Evolutionary conservation across 1,140 invertebrate genomes (phyloP).

Genomic region (Brachionus koreanus): DNA sequence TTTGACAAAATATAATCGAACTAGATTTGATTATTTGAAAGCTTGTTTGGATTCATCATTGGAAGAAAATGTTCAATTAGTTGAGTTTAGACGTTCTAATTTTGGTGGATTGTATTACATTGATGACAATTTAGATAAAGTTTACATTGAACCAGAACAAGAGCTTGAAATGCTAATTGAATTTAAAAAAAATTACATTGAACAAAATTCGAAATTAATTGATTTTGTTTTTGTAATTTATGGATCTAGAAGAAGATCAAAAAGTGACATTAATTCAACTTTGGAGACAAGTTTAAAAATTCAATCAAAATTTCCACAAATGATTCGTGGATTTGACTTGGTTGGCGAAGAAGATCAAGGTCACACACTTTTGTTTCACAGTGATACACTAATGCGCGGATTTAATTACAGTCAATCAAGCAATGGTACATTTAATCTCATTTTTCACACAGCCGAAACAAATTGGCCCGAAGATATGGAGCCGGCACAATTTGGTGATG

Average conservation of each 20-base stretch:
- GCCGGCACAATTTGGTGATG: conserved; percentile 46
- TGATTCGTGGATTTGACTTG: conserved; percentile 49
- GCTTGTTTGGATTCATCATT: neutral
- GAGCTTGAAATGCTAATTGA: neutral
- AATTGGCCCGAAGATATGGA: conserved; percentile 49
- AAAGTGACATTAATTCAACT: neutral
- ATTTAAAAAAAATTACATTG: conserved; percentile 32
- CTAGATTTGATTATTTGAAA: conserved; percentile 37
- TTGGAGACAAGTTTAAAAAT: conserved; percentile 6
- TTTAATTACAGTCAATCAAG: conserved; percentile 41
- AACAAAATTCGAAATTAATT: conserved; percentile 5
- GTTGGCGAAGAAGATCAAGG: conserved; percentile 50
- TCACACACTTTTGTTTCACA: conserved; percentile 48
- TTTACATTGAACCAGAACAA: neutral
- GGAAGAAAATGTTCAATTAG: conserved; percentile 33
- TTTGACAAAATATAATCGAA: conserved; percentile 21
- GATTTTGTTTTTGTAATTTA: conserved; percentile 44
- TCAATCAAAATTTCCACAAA: conserved; percentile 47
- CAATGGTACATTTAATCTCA: conserved; percentile 46
- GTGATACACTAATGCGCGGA: conserved; percentile 44
- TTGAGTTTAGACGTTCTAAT: conserved; percentile 22
- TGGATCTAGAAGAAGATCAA: neutral
- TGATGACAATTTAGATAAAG: conserved; percentile 27
- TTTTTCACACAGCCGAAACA: conserved; percentile 49
- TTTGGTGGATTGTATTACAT: conserved; percentile 30